Conservation (phyloP, 2,797 vertebrate species). For the Melanotaenia parkinsoni region DNA sequence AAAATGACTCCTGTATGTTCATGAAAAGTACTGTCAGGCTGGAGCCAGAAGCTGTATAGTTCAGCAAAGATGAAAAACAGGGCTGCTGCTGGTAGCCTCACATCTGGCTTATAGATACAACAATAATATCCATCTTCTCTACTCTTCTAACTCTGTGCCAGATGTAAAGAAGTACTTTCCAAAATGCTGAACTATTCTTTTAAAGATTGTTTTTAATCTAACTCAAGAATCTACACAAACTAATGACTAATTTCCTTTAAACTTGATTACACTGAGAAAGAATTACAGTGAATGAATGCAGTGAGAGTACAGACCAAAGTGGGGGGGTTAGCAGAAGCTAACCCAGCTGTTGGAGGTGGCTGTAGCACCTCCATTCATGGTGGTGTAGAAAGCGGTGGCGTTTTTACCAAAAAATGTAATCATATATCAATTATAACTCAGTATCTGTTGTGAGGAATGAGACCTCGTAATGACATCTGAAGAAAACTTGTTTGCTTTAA, state of each 20-base stretch:
- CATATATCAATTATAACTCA: not conserved
- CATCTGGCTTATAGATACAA: slow-evolving; percentile 1
- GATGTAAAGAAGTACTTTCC: not conserved
- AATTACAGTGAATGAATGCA: not conserved
- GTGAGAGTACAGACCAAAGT: not conserved
- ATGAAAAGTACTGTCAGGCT: slow-evolving; percentile 3
- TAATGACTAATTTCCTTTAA: slow-evolving; percentile 1
- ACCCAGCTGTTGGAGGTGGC: not conserved
- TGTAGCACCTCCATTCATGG: not conserved
- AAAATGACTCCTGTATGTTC: not conserved
- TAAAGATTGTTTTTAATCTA: not conserved
- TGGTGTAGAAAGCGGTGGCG: not conserved
- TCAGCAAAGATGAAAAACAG: slow-evolving; percentile 3
- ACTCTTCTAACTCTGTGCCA: slow-evolving; percentile 1
- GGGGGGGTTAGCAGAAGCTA: not conserved
- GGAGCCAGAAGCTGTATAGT: slow-evolving; percentile 3
- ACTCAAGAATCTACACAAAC: not conserved
- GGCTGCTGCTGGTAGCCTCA: slow-evolving; percentile 8
- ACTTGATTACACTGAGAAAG: not conserved
- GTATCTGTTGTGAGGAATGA: not conserved
- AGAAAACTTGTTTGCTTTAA: not conserved
- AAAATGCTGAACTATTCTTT: not conserved
- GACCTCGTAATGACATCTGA: no score
- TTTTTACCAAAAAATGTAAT: not conserved
- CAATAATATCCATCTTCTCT: not conserved